Percentiles rank a stretch among this genome's conserved stretches.
Evolutionary conservation across 2,888 invertebrate species (phyloP).

Genomic region (Plagodis dolabraria): DNA sequence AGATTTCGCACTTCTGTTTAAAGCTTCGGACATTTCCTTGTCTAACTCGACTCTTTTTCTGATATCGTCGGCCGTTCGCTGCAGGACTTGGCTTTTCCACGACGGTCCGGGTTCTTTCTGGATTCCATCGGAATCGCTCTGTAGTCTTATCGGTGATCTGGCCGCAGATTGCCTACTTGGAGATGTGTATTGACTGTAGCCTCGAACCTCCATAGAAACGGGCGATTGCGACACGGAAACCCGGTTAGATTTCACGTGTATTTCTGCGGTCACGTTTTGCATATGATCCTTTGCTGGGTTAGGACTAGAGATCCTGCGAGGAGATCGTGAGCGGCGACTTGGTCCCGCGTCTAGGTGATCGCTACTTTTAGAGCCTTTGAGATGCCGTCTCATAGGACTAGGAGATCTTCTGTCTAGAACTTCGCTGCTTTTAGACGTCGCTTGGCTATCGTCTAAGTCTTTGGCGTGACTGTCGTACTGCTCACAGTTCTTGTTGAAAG

Average conservation of each 20-base stretch:
- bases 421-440: constrained; percentile 83
- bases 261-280: constrained; percentile 77
- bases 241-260: constrained; percentile 74
- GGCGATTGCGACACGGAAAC: constrained; percentile 73
- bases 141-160: constrained; percentile 63
- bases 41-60: constrained; percentile 70
- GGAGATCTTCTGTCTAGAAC: constrained; percentile 68
- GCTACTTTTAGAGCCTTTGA: constrained; percentile 74
- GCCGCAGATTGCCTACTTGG: constrained; percentile 67
- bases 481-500: constrained; percentile 69
- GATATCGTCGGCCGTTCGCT: constrained; percentile 77
- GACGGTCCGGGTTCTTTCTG: constrained; percentile 53
- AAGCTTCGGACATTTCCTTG: constrained; percentile 69
- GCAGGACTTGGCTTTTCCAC: constrained; percentile 79
- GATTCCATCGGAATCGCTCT: constrained; percentile 58
- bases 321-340: constrained; percentile 61
- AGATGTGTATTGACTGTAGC: constrained; percentile 61
- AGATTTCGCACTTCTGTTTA: constrained; percentile 61
- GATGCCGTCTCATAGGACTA: constrained; percentile 63
- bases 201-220: constrained; percentile 63
- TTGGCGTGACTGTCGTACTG: constrained; percentile 70
- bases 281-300: constrained; percentile 48
- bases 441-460: constrained; percentile 71
- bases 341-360: constrained; percentile 74
- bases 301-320: constrained; percentile 49